Conservation (phyloP, 2,797 vertebrate species). For the Gallinago solitaria region DNA sequence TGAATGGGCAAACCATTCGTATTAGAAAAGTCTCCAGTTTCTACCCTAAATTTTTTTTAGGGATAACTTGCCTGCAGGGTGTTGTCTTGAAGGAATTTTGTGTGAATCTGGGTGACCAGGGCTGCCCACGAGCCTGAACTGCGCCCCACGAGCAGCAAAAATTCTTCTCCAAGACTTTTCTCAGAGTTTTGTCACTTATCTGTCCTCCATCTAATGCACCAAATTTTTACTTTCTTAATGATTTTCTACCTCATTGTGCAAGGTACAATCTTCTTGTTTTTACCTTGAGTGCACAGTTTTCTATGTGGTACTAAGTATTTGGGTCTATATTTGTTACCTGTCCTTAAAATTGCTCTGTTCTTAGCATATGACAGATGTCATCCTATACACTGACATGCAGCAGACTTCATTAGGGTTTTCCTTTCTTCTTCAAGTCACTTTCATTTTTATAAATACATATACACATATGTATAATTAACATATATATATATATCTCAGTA, state of each 20-base stretch:
- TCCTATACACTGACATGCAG: neutral
- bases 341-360: neutral
- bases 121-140: accelerated
- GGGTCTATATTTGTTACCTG: neutral
- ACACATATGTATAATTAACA: neutral
- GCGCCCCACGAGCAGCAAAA: neutral
- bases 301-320: neutral
- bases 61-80: neutral
- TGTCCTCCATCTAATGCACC: neutral
- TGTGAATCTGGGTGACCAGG: neutral
- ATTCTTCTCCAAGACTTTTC: neutral
- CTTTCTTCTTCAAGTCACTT: neutral
- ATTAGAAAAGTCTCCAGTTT: neutral
- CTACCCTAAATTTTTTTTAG: neutral
- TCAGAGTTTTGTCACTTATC: neutral
- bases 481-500: neutral
- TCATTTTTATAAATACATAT: neutral
- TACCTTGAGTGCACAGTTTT: neutral
- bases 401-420: neutral
- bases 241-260: neutral
- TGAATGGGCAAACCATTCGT: neutral
- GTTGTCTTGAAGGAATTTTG: neutral
- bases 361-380: neutral
- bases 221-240: neutral
- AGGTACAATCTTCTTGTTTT: neutral